Evolutionary conservation across 2,888 invertebrate genomes (phyloP).

Genomic region (Caenorhabditis angaria): DNA sequence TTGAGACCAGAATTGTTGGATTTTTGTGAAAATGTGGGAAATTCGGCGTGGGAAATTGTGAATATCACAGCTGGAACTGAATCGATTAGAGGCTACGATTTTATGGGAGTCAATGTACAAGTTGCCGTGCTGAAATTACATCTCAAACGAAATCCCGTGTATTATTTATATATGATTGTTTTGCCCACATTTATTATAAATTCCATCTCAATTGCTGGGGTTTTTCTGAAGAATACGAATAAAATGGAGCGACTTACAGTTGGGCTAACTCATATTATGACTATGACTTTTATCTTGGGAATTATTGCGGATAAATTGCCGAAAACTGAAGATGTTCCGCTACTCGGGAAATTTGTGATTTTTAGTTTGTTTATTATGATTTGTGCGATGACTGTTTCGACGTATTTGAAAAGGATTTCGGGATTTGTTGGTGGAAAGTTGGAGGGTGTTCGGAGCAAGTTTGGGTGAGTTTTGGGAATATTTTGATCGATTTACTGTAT

Average conservation of each 20-base stretch:
- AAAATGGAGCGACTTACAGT: neutral
- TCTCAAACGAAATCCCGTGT: neutral
- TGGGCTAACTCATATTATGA: neutral
- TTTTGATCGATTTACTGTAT: no score
- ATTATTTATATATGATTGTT: neutral
- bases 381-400: neutral
- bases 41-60: neutral
- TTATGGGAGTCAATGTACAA: neutral
- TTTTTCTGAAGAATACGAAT: neutral
- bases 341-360: neutral
- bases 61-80: neutral
- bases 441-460: neutral
- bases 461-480: neutral
- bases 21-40: no score
- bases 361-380: neutral
- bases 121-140: neutral
- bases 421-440: neutral
- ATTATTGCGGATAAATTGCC: neutral
- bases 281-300: neutral
- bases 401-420: neutral
- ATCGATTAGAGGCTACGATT: neutral
- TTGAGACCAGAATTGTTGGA: no score
- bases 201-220: neutral
- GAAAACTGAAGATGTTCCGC: neutral
- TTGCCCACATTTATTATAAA: neutral